Percentiles rank a stretch among this genome's conserved stretches.
These are phyloP conservation scores for Misgurnus mizolepis DNA, from an alignment of 2,113 vertebrate genomes.

Conservation along the genomic window DNA sequence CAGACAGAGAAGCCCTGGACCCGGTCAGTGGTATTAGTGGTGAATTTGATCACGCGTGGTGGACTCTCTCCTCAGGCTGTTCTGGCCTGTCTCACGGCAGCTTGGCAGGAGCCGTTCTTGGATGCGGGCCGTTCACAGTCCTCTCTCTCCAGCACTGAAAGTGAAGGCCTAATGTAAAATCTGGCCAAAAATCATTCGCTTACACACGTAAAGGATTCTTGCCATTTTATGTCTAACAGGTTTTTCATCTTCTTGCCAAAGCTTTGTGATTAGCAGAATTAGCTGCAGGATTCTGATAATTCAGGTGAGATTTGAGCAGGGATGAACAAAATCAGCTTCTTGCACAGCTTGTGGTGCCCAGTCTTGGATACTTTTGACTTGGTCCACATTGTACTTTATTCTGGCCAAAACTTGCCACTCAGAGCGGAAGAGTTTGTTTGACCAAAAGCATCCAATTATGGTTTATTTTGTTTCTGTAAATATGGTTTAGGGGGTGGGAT, in stretches of 20 bases:
- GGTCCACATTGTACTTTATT: background rate
- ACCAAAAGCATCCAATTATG: background rate
- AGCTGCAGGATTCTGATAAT: slow-evolving; percentile 44
- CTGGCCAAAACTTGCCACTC: background rate
- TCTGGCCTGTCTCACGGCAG: slow-evolving; percentile 40
- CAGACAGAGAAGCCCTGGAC: slow-evolving; percentile 45
- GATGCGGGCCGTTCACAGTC: background rate
- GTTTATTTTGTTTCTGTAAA: background rate
- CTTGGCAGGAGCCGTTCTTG: slow-evolving; percentile 33
- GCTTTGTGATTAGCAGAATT: slow-evolving; percentile 48
- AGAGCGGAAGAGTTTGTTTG: background rate
- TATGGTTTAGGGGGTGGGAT: no score
- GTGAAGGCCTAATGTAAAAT: slow-evolving; percentile 18
- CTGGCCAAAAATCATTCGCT: slow-evolving; percentile 13
- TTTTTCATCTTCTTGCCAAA: slow-evolving; percentile 41
- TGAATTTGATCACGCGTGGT: slow-evolving; percentile 50
- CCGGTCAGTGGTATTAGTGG: slow-evolving; percentile 50
- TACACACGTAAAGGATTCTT: slow-evolving; percentile 18
- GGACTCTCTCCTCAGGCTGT: slow-evolving; percentile 47
- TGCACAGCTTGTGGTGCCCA: background rate
- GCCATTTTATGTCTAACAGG: slow-evolving; percentile 36
- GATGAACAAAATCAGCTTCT: slow-evolving; percentile 4
- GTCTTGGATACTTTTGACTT: slow-evolving; percentile 3
- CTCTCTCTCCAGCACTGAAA: slow-evolving; percentile 29
- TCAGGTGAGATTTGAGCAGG: slow-evolving; percentile 42